Evolutionary conservation across 2,797 vertebrate species (phyloP), one percentile per base, ranked within the genome.

Genomic region (Lagothrix lagotricha): DNA sequence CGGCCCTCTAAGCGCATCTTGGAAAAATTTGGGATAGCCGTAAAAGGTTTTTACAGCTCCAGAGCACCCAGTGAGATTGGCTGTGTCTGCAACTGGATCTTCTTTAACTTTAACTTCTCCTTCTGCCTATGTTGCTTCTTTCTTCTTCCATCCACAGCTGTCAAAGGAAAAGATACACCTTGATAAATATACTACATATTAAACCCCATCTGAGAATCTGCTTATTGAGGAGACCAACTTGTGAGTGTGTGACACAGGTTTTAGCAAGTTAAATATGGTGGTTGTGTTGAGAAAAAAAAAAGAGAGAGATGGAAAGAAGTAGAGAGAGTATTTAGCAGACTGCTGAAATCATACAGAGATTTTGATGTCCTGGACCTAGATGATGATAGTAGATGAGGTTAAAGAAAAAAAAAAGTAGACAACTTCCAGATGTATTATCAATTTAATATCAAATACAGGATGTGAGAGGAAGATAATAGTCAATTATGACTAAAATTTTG

Each of bases 31-130:
- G 50, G 5, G 11, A 28, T 26, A 46, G 11, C 2, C 7, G 4
- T 44, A 33, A 61, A 57, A 88, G 1, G 1, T 11, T 13, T 64
- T n/a, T 75, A 30, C 15, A 50, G 44, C 0, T 17, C 6, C 11
- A 50, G 57, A 70, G 26, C 1, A 79, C 1, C 13, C 7, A 70
- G 10, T 58, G 1, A 1, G 5, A 3, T 4, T 10, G 4, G 2
- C 1, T 44, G 10, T 26, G 30, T 36, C 33, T 82, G 9, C 14
- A 48, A 12, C 2, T 80, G 26, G 39, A 1, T 26, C 26, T 36
- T 39, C 24, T 24, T 54, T n/a, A 7, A 75, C 8, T 7, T 30
- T 17, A 2, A 24, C 1, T 26, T 58, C 50, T 57, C 10, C n/a
- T 5, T 75, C 30, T 48, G 4, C 15, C 13, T 17, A 22, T 0